These are phyloP conservation scores for Ceyx erithaca DNA, from an alignment of 2,797 vertebrate genomes.

Conservation along the genomic window DNA sequence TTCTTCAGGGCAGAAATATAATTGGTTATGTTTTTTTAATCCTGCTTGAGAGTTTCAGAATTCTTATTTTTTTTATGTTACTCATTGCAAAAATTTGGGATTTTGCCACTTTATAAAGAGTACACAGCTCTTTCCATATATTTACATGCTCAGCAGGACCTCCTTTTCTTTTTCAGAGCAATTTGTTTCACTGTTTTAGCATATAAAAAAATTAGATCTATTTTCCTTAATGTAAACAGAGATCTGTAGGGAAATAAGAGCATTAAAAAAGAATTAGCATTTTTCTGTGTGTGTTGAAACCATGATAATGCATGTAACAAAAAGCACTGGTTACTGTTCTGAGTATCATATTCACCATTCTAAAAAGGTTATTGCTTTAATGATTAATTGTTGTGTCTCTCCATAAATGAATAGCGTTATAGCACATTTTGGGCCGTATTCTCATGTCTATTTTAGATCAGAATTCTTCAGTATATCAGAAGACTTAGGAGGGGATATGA, in stretches of 20 bases:
- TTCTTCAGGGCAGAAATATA: conserved; percentile 74
- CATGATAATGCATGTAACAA: not conserved
- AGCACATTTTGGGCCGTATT: not conserved
- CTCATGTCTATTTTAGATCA: not conserved
- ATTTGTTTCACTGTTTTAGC: conserved; percentile 76
- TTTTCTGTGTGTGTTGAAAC: conserved; percentile 22
- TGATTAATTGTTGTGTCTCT: not conserved
- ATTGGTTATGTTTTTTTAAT: conserved; percentile 68
- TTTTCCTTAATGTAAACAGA: conserved; percentile 78
- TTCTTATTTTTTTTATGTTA: conserved; percentile 55
- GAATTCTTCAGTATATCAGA: not conserved
- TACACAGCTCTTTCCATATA: conserved; percentile 39
- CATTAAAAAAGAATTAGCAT: conserved; percentile 70
- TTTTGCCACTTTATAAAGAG: conserved; percentile 62
- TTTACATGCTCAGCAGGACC: conserved; percentile 73
- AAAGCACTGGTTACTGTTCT: not conserved
- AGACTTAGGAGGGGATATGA: not conserved
- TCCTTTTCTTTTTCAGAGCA: conserved; percentile 53
- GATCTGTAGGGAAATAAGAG: conserved; percentile 74
- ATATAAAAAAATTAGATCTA: conserved; percentile 3
- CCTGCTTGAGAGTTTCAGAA: conserved; percentile 54
- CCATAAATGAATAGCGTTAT: not conserved
- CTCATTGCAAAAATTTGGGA: conserved; percentile 38
- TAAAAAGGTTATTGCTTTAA: not conserved
- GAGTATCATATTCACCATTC: not conserved